Conservation (phyloP, 2,113 vertebrate genomes). For the Pyrgilauda ruficollis region DNA sequence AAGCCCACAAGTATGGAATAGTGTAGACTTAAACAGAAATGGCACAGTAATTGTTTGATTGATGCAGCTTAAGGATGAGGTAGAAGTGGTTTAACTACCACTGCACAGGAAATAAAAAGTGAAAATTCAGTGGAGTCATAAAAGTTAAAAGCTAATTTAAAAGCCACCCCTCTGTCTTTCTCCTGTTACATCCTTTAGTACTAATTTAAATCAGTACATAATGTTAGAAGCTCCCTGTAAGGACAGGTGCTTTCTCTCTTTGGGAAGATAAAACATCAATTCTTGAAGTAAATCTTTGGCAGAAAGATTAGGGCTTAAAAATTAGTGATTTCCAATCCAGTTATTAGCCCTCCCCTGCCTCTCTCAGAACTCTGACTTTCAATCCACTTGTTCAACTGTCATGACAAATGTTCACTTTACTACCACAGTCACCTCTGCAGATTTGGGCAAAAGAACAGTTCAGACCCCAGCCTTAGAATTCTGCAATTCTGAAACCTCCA, state of each 20-base stretch:
- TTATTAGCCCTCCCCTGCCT: neutral
- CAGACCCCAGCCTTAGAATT: slow-evolving; percentile 45
- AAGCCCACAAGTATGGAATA: neutral
- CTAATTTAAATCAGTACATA: neutral
- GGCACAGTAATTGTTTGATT: neutral
- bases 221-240: neutral
- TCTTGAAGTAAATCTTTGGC: neutral
- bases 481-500: slow-evolving; percentile 45
- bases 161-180: neutral
- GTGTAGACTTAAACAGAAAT: neutral
- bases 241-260: neutral
- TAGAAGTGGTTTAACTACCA: neutral
- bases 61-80: neutral
- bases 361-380: neutral
- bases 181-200: neutral
- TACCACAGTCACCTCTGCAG: slow-evolving; percentile 30
- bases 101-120: neutral
- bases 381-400: neutral
- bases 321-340: neutral
- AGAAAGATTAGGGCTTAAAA: neutral
- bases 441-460: slow-evolving; percentile 54
- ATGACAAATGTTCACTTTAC: slow-evolving; percentile 37
- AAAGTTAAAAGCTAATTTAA: neutral
- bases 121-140: neutral
- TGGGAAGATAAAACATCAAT: neutral